A percentile compares a stretch with the other conserved stretches of the same genome.
Conservation (phyloP, 2,113 vertebrate species). For the Campylomormyrus numenius region DNA sequence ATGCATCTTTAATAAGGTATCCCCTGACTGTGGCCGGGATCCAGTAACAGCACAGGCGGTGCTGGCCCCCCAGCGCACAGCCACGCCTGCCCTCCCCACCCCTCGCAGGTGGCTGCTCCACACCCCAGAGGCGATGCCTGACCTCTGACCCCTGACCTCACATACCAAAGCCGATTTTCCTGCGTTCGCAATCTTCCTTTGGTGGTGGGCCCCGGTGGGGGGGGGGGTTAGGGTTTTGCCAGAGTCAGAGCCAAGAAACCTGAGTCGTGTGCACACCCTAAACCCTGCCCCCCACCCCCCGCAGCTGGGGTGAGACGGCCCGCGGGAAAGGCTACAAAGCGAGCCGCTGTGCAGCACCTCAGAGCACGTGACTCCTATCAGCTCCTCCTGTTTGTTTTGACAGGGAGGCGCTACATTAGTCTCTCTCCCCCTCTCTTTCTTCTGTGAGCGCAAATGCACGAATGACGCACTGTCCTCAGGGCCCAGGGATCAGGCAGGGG, state of each 20-base stretch:
- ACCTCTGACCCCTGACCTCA: constrained; percentile 33
- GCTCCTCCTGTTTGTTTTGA: constrained; percentile 5
- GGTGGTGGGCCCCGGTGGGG: not conserved
- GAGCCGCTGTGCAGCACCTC: not conserved
- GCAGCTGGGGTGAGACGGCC: not conserved
- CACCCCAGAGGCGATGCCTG: constrained; percentile 25
- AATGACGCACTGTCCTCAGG: not conserved
- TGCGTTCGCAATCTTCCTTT: constrained; percentile 13
- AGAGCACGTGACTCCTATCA: not conserved
- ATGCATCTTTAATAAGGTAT: not conserved
- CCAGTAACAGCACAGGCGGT: not conserved
- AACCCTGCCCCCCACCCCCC: not conserved
- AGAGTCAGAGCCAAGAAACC: not conserved
- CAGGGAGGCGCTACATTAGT: not conserved
- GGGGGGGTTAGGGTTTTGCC: not conserved
- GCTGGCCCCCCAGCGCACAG: not conserved
- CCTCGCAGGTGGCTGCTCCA: constrained; percentile 30
- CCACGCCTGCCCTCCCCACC: not conserved
- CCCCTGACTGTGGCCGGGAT: not conserved
- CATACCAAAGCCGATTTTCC: constrained; percentile 28
- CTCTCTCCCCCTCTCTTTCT: not conserved
- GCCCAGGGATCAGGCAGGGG: not conserved
- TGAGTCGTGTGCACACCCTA: not conserved
- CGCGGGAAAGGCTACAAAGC: not conserved
- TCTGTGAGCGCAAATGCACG: not conserved